Base-by-base conservation (phyloP, 2,113 vertebrate genomes). In the Anser brachyrhynchus region DNA sequence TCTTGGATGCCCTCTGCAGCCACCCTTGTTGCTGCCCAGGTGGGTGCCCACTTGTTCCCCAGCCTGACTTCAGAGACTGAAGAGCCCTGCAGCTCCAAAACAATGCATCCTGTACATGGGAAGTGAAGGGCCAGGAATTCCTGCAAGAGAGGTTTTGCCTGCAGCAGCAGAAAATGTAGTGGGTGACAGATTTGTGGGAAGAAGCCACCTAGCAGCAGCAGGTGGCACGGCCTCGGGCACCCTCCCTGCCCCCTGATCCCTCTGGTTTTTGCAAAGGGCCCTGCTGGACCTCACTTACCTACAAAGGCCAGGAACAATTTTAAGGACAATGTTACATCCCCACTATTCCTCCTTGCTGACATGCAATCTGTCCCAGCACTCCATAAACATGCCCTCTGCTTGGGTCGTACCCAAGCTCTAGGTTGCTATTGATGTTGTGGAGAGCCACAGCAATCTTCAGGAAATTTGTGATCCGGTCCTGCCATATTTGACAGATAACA, bases 401-500 rank as follows among this genome's bases (percentile, higher is more conserved):
- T 35, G 84, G 80, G 49, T 84, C 21, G 1, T 83, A 9, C n/a
- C 55, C 69, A 35, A 79, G 75, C 82, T 92, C 73, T 80, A 90
- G 76, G 93, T 93, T 89, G 89, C 92, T 89, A 58, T 37, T 95
- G 96, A 95, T 96, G 92, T 78, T 67, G 16, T 46, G 75, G 80
- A 91, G 58, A 87, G 91, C 83, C 93, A n/a, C 6, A 4, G 89
- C 91, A 91, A 20, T 96, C 72, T 74, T 69, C 7, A 58, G 78
- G 95, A 97, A 95, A 93, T 91, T 28, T 75, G 87, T 93, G 95
- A 94, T n/a, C 41, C 86, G 90, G 92, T 92, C 91, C 86, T 92
- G 95, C 95, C 73, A 29, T 84, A 91, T 92, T 95, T 97, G 98
- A 98, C 93, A 96, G 95, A 96, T 94, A 97, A 93, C 37, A 75